phyloP scores from a whole-genome alignment of 2,888 invertebrate genomes.

The Hoplodrina ambigua region DNA sequence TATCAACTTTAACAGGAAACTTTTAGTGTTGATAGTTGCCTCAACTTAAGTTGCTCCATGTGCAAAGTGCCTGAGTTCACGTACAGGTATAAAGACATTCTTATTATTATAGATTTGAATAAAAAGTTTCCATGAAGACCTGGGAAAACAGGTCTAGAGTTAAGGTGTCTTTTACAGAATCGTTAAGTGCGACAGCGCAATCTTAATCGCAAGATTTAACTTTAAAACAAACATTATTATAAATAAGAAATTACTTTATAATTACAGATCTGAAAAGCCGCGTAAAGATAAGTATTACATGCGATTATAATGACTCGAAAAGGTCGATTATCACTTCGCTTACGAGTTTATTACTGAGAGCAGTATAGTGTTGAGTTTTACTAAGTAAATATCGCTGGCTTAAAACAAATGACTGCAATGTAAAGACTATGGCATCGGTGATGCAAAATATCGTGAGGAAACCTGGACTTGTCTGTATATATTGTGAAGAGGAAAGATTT shows the following conservation, averaged over 20 bases:
- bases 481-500: no score
- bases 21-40: no score
- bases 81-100: not conserved
- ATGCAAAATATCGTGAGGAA: no score
- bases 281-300: conserved; percentile 50
- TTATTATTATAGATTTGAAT: not conserved
- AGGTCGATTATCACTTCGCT: conserved; percentile 45
- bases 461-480: no score
- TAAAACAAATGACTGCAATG: conserved; percentile 23
- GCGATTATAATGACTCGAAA: conserved; percentile 43
- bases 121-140: conserved; percentile 1
- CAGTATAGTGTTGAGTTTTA: conserved; percentile 34
- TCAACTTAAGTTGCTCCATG: no score
- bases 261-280: conserved; percentile 56
- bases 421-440: not conserved
- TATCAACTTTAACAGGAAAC: no score
- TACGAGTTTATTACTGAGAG: conserved; percentile 47
- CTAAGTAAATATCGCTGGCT: conserved; percentile 21
- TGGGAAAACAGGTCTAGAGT: conserved; percentile 14
- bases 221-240: conserved; percentile 42
- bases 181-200: conserved; percentile 16
- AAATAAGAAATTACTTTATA: conserved; percentile 52
- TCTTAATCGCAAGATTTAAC: conserved; percentile 33
- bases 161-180: conserved; percentile 31
- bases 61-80: no score